phyloP scores from a whole-genome alignment of 2,888 invertebrate species.

The Venusia cambrica region DNA sequence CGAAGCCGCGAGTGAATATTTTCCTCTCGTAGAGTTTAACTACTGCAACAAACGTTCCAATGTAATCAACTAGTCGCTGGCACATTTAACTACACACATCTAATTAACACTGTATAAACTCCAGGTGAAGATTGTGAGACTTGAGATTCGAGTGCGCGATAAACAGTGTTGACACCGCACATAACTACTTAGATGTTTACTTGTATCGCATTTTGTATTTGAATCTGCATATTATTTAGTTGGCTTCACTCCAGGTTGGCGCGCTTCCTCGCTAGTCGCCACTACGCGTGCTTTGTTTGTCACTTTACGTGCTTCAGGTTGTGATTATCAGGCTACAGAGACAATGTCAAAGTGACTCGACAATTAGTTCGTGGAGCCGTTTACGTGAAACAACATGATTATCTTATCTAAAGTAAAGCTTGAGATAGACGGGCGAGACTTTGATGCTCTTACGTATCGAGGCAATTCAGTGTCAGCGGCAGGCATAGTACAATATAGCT shows the following conservation, averaged over 20 bases:
- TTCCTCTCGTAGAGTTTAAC: no score
- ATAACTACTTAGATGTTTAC: slow-evolving; percentile 41
- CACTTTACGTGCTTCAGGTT: no score
- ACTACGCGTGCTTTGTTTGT: slow-evolving; percentile 33
- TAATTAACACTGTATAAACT: slow-evolving; percentile 12
- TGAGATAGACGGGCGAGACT: no score
- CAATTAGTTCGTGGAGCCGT: no score
- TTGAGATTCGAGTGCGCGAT: slow-evolving; percentile 30
- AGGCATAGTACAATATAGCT: slow-evolving; percentile 14
- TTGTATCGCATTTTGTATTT: slow-evolving; percentile 58
- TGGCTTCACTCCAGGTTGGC: slow-evolving; percentile 59
- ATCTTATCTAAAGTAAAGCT: no score
- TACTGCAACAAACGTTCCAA: slow-evolving; percentile 2
- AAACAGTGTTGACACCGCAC: slow-evolving; percentile 48
- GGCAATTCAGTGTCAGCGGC: slow-evolving; percentile 1
- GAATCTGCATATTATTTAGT: slow-evolving; percentile 63
- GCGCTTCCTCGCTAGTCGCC: slow-evolving; percentile 40
- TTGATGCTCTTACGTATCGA: no score
- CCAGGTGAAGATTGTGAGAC: slow-evolving; percentile 16
- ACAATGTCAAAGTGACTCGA: no score
- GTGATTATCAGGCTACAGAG: no score
- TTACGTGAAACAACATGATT: no score
- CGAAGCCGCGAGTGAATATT: no score
- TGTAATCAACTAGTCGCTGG: slow-evolving; percentile 5
- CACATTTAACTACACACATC: slow-evolving; percentile 10